These are phyloP conservation scores for Potamilus streckersoni DNA, from an alignment of 1,140 invertebrate species.

Conservation along the genomic window DNA sequence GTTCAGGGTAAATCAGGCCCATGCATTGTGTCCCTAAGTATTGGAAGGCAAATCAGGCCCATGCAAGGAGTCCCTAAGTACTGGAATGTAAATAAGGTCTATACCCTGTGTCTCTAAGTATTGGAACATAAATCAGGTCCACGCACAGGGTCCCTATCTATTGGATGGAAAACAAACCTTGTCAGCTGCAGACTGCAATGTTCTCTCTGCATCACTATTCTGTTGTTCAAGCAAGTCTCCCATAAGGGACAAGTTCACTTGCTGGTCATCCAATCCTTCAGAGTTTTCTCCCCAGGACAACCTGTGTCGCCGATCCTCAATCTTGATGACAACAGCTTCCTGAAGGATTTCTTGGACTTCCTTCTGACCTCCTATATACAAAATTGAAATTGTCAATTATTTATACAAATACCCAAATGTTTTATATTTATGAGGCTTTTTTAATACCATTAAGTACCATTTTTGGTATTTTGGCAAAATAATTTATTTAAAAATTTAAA, in stretches of 20 bases:
- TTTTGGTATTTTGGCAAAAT: too few relatives aligned
- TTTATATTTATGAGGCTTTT: too few relatives aligned
- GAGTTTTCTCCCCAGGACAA: conserved; percentile 21
- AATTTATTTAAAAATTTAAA: too few relatives aligned
- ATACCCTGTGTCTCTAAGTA: too few relatives aligned
- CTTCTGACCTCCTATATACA: conserved; percentile 26
- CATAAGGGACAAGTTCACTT: conserved; percentile 40
- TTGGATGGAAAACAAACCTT: neutral
- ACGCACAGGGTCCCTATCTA: neutral
- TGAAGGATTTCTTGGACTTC: conserved; percentile 40
- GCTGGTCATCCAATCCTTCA: conserved; percentile 30
- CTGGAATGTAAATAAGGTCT: too few relatives aligned
- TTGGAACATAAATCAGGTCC: neutral
- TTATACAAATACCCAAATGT: too few relatives aligned
- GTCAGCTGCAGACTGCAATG: conserved; percentile 23
- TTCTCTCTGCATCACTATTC: conserved; percentile 48
- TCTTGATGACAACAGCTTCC: conserved; percentile 47
- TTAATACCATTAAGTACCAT: too few relatives aligned
- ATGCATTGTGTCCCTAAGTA: too few relatives aligned
- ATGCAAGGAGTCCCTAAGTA: too few relatives aligned
- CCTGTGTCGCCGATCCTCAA: conserved; percentile 38
- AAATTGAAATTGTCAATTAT: too few relatives aligned
- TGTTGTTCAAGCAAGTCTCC: conserved; percentile 53
- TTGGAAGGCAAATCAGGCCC: too few relatives aligned
- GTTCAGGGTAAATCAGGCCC: too few relatives aligned